Evolutionary conservation across 2,888 invertebrate genomes (phyloP).

Genomic region (Chironomus tentans): DNA sequence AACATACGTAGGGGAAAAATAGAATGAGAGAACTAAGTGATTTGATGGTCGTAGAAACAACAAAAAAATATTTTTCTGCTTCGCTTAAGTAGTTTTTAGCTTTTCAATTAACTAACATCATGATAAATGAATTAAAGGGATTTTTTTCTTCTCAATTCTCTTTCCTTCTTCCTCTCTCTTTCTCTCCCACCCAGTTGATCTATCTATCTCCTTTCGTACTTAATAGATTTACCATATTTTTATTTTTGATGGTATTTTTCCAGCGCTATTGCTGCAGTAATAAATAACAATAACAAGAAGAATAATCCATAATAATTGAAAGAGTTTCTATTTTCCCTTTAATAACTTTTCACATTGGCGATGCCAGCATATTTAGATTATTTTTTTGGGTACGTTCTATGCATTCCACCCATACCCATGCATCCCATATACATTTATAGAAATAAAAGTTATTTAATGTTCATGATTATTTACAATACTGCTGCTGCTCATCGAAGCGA

Average conservation of each 20-base stretch:
- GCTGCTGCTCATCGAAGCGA: constrained; percentile 1
- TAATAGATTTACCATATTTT: constrained; percentile 10
- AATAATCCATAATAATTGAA: background rate
- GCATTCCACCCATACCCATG: background rate
- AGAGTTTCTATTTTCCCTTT: background rate
- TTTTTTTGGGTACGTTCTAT: background rate
- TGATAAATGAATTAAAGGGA: background rate
- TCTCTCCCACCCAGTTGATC: background rate
- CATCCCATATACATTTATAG: background rate
- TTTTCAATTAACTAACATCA: constrained; percentile 13
- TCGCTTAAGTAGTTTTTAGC: background rate
- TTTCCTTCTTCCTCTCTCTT: background rate
- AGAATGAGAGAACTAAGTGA: background rate
- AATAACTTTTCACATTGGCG: background rate
- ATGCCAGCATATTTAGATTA: background rate
- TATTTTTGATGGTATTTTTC: background rate
- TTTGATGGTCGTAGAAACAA: background rate
- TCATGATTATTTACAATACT: background rate
- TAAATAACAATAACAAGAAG: background rate
- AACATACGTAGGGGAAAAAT: background rate
- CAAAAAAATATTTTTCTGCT: background rate
- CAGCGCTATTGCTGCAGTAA: background rate
- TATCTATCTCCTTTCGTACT: background rate
- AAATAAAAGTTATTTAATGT: background rate
- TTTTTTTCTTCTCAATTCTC: background rate